These are phyloP conservation scores for Nasalis larvatus DNA, from an alignment of 2,113 vertebrate species.

Conservation along the genomic window DNA sequence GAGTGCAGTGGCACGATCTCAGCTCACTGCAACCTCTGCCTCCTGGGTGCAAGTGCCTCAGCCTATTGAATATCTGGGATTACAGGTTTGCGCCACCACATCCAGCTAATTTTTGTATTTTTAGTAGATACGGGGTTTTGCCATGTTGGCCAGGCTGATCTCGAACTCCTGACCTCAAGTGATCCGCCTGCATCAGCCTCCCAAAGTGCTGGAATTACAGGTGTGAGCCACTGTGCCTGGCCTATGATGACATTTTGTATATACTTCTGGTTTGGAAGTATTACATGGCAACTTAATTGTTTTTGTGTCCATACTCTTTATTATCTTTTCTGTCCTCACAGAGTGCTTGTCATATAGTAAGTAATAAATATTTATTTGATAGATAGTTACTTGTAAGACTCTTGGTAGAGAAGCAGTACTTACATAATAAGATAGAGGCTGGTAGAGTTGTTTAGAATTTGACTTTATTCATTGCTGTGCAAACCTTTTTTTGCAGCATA, in stretches of 20 bases:
- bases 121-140: too few species aligned
- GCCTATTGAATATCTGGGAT: too few species aligned
- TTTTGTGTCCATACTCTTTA: background rate
- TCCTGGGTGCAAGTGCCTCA: too few species aligned
- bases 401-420: background rate
- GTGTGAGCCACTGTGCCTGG: too few species aligned
- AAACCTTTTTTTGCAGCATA: slow-evolving; percentile 86
- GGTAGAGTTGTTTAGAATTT: background rate
- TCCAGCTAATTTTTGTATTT: too few species aligned
- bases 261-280: background rate
- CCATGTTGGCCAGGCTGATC: too few species aligned
- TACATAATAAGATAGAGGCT: background rate
- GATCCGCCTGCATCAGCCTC: too few species aligned
- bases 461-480: background rate
- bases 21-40: too few species aligned
- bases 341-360: background rate
- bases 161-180: too few species aligned
- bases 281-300: background rate
- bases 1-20: too few species aligned
- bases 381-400: background rate
- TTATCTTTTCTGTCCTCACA: background rate
- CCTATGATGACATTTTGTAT: background rate
- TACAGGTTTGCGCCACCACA: too few species aligned
- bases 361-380: slow-evolving; percentile 11
- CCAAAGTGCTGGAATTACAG: too few species aligned